phyloP scores from a whole-genome alignment of 1,140 invertebrate genomes.

The Leptinotarsa undecemlineata region DNA sequence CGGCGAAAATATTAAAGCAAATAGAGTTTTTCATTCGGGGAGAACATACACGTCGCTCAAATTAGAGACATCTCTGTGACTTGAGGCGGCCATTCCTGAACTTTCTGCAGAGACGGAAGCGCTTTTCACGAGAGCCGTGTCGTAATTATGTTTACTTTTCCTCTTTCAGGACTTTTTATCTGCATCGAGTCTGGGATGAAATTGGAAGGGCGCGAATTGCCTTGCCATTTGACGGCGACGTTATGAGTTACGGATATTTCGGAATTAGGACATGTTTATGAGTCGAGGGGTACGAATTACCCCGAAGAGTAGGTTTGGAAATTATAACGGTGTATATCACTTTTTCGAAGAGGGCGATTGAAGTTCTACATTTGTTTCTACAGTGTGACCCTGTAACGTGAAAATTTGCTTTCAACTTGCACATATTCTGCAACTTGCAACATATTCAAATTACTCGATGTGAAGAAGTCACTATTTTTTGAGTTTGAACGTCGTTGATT shows the following conservation, averaged over 20 bases:
- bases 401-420: no score
- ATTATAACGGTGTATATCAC: no score
- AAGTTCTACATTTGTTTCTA: no score
- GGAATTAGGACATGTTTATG: no score
- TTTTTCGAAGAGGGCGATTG: no score
- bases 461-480: no score
- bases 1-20: not conserved
- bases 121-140: not conserved
- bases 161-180: not conserved
- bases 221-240: not conserved
- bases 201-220: not conserved
- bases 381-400: no score
- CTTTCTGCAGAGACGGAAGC: not conserved
- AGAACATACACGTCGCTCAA: not conserved
- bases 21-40: not conserved
- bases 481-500: no score
- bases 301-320: no score
- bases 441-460: no score
- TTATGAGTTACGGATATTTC: not conserved
- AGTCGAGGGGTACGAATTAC: no score
- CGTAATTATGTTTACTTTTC: constrained; percentile 6
- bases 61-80: constrained; percentile 2
- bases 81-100: constrained; percentile 1
- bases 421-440: no score
- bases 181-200: not conserved